Evolutionary conservation across 2,113 vertebrate species (phyloP).

Genomic region (Neodon shergylaensis): DNA sequence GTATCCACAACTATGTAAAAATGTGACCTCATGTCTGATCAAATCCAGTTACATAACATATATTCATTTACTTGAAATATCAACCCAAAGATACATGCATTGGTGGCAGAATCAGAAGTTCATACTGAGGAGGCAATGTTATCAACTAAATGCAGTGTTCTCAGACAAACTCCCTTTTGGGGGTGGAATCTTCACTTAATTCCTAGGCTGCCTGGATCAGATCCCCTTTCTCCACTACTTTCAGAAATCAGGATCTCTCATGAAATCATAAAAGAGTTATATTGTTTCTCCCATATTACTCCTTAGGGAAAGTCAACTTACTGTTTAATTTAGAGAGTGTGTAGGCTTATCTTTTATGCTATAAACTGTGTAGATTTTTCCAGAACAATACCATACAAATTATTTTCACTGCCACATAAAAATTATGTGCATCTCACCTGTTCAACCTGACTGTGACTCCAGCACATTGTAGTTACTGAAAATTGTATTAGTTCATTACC

Average conservation of each 20-base stretch:
- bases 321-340: neutral
- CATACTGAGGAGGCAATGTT: neutral
- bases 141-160: neutral
- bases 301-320: neutral
- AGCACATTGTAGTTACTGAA: too few species aligned
- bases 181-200: too few species aligned
- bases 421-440: neutral
- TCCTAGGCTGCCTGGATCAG: neutral
- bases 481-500: neutral
- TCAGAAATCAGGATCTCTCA: neutral
- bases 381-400: neutral
- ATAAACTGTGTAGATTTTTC: neutral
- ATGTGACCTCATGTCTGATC: neutral
- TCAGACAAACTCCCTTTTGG: neutral
- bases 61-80: neutral
- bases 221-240: neutral
- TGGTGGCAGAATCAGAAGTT: neutral
- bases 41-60: neutral
- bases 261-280: too few species aligned
- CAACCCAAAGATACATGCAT: neutral
- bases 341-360: neutral
- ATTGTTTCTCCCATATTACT: neutral
- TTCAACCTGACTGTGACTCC: neutral
- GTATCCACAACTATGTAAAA: neutral
- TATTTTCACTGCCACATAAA: neutral